phyloP scores from a whole-genome alignment of 2,888 invertebrate species.

The Hirtodrosophila histrioides region DNA sequence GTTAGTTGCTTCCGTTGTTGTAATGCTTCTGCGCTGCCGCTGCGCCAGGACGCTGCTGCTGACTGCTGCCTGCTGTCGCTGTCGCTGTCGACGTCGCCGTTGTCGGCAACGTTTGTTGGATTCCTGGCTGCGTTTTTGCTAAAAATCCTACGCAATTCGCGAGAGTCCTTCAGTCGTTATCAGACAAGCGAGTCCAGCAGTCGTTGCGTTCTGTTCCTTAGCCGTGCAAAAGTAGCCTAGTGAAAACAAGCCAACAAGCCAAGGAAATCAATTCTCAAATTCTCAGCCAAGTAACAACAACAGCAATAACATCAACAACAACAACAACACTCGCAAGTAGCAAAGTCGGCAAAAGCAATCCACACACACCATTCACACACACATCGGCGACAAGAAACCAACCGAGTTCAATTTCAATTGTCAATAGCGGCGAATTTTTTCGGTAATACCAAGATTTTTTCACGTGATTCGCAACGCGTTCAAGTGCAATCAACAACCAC shows the following conservation, averaged over 20 bases:
- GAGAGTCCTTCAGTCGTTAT: conserved; percentile 84
- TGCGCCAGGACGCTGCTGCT: conserved; percentile 17
- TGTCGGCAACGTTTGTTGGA: conserved; percentile 23
- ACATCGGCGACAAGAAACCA: conserved; percentile 10
- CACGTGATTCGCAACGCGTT: conserved; percentile 77
- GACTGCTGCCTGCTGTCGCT: conserved; percentile 21
- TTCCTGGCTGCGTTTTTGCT: conserved; percentile 63
- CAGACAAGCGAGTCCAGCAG: conserved; percentile 84
- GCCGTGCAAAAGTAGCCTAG: conserved; percentile 83
- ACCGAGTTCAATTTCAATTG: conserved; percentile 46
- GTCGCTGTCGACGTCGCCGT: conserved; percentile 30
- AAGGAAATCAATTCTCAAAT: conserved; percentile 20
- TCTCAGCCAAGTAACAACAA: conserved; percentile 18
- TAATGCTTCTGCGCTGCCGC: conserved; percentile 73
- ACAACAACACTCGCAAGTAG: conserved; percentile 5
- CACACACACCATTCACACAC: neutral
- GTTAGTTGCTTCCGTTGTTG: conserved; percentile 76
- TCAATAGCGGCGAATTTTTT: conserved; percentile 51
- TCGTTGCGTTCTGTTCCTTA: conserved; percentile 84
- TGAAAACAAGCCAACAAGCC: conserved; percentile 61
- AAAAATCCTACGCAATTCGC: conserved; percentile 81
- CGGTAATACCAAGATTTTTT: conserved; percentile 52
- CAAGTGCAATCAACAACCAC: conserved; percentile 76
- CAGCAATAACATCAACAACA: conserved; percentile 28
- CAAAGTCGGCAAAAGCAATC: conserved; percentile 13